phyloP scores from a whole-genome alignment of 2,113 vertebrate genomes.

The Eptatretus burgeri region DNA sequence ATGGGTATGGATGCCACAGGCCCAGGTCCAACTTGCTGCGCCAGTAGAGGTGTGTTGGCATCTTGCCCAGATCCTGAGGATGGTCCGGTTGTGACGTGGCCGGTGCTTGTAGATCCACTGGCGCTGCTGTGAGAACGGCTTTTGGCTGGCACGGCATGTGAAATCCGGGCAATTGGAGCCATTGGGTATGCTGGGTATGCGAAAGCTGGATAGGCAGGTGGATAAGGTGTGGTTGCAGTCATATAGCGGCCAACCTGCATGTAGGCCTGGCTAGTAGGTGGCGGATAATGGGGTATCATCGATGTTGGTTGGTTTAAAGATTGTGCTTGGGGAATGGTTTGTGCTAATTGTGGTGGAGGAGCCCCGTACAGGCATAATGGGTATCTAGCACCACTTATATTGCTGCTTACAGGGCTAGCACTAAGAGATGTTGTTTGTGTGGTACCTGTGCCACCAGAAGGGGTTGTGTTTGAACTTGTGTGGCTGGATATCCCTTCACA shows the following conservation, averaged over 20 bases:
- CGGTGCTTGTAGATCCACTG: conserved; percentile 80
- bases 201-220: conserved; percentile 67
- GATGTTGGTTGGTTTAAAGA: conserved; percentile 55
- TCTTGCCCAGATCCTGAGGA: neutral
- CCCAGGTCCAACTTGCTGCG: neutral
- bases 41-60: neutral
- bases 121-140: conserved; percentile 63
- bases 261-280: conserved; percentile 40
- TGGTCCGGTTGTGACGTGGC: conserved; percentile 27
- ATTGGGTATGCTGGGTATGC: conserved; percentile 68
- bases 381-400: conserved; percentile 52
- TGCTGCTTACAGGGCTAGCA: conserved; percentile 82
- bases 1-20: no score
- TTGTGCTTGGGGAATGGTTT: conserved; percentile 61
- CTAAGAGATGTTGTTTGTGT: conserved; percentile 90
- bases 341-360: conserved; percentile 45
- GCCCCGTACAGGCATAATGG: conserved; percentile 48
- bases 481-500: conserved; percentile 69
- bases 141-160: conserved; percentile 43
- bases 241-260: conserved; percentile 60
- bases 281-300: neutral
- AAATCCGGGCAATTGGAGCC: conserved; percentile 51
- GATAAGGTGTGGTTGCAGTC: conserved; percentile 25
- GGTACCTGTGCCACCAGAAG: conserved; percentile 56
- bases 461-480: conserved; percentile 63